Evolutionary conservation across 2,113 vertebrate genomes (phyloP).

Genomic region (Hiodon alosoides): DNA sequence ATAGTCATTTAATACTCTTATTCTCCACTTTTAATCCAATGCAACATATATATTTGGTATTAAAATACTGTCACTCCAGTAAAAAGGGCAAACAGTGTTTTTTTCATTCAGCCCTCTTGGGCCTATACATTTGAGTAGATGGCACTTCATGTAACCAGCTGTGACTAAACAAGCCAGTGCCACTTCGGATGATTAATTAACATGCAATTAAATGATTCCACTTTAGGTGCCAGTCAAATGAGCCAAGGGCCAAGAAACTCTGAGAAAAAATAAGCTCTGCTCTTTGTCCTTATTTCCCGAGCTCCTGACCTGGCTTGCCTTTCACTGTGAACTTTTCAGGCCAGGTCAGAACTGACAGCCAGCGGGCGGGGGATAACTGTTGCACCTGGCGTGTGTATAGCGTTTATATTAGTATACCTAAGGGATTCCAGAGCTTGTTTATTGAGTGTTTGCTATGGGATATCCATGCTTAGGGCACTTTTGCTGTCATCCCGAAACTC

Average conservation of each 20-base stretch:
- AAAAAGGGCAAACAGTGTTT: constrained; percentile 14
- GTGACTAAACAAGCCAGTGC: constrained; percentile 34
- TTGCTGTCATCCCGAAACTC: constrained; percentile 8
- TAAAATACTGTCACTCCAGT: constrained; percentile 8
- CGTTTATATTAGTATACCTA: not conserved
- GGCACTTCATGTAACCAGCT: constrained; percentile 39
- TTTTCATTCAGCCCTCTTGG: not conserved
- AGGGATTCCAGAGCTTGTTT: constrained; percentile 5
- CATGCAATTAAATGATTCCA: constrained; percentile 16
- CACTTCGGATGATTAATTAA: constrained; percentile 17
- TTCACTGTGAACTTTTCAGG: constrained; percentile 4
- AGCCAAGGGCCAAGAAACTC: constrained; percentile 4
- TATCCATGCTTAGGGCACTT: constrained; percentile 10
- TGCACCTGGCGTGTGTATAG: constrained; percentile 22
- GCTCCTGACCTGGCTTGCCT: constrained; percentile 18
- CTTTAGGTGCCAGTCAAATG: constrained; percentile 21
- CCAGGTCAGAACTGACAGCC: constrained; percentile 13
- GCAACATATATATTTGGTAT: not conserved
- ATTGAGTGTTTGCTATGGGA: constrained; percentile 17
- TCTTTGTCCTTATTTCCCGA: not conserved
- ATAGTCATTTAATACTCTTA: too few relatives aligned
- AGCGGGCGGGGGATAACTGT: not conserved
- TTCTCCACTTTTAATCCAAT: too few relatives aligned
- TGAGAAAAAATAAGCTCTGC: constrained; percentile 10
- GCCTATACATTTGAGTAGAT: constrained; percentile 35